These are phyloP conservation scores for Calephelis virginiensis DNA, from an alignment of 1,140 invertebrate genomes.

Conservation along the genomic window DNA sequence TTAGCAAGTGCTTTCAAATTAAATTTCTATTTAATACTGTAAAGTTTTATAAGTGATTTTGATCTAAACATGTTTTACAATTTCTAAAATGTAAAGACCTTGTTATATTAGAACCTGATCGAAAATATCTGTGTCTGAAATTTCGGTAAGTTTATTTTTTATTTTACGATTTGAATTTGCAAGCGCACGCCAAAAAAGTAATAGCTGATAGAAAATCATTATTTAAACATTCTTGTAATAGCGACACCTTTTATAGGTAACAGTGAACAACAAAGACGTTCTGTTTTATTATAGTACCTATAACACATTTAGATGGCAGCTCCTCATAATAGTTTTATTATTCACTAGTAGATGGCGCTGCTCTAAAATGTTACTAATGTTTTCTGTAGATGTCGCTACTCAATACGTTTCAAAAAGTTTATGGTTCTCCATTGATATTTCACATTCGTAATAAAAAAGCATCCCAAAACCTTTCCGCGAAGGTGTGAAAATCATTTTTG, in stretches of 20 bases:
- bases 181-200: too few species aligned
- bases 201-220: too few species aligned
- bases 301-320: not conserved
- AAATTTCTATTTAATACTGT: not conserved
- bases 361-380: not conserved
- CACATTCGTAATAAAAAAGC: conserved; percentile 68
- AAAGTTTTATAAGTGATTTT: not conserved
- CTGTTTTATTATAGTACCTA: too few species aligned
- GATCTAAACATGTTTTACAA: too few species aligned
- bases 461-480: conserved; percentile 62
- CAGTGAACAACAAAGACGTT: too few species aligned
- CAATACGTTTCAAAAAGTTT: conserved; percentile 46
- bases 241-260: too few species aligned
- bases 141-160: too few species aligned
- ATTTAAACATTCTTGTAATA: too few species aligned
- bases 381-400: conserved; percentile 44
- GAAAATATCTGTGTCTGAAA: too few species aligned
- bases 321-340: not conserved
- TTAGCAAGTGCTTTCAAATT: not conserved
- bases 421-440: conserved; percentile 62
- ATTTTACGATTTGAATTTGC: too few species aligned
- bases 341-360: not conserved
- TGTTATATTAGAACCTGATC: too few species aligned
- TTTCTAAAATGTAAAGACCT: too few species aligned
- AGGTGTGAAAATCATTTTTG: conserved; percentile 76